A percentile compares a stretch with the other conserved stretches of the same genome.
Conservation (phyloP, 2,797 vertebrate genomes). For the Gymnopithys bicolor region DNA sequence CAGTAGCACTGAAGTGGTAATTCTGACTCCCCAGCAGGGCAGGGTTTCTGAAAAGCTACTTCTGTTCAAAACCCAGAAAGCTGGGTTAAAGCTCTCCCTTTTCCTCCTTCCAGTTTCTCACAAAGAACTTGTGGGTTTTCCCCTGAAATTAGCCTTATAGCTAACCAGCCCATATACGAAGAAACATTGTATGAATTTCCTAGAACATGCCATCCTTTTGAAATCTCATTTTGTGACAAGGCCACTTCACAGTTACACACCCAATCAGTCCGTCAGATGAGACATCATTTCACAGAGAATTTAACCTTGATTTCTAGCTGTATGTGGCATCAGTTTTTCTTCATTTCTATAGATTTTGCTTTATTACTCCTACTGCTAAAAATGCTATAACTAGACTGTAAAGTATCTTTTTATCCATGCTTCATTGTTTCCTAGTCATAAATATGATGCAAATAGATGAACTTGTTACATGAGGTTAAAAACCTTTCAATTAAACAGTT, state of each 20-base stretch:
- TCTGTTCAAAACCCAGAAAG: neutral
- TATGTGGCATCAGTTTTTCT: neutral
- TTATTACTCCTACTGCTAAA: neutral
- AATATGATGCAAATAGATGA: constrained; percentile 23
- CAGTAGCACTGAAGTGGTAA: neutral
- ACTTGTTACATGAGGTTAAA: constrained; percentile 26
- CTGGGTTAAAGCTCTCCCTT: neutral
- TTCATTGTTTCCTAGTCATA: constrained; percentile 19
- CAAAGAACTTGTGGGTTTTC: neutral
- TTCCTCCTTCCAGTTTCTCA: neutral
- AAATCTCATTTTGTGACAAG: neutral
- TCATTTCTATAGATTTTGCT: neutral
- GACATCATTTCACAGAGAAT: neutral
- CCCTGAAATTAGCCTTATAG: neutral
- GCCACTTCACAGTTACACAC: neutral
- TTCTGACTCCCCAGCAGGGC: neutral
- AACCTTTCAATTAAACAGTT: constrained; percentile 4
- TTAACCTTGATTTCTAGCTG: neutral
- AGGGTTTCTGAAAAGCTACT: rapidly evolving
- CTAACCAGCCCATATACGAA: neutral
- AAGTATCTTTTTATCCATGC: constrained; percentile 3
- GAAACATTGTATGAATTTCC: neutral
- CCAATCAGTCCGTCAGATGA: neutral
- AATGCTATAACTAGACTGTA: neutral
- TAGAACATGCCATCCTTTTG: neutral